Conservation (phyloP, 1,140 invertebrate genomes). For the Pseudomyrmex pallidus region DNA sequence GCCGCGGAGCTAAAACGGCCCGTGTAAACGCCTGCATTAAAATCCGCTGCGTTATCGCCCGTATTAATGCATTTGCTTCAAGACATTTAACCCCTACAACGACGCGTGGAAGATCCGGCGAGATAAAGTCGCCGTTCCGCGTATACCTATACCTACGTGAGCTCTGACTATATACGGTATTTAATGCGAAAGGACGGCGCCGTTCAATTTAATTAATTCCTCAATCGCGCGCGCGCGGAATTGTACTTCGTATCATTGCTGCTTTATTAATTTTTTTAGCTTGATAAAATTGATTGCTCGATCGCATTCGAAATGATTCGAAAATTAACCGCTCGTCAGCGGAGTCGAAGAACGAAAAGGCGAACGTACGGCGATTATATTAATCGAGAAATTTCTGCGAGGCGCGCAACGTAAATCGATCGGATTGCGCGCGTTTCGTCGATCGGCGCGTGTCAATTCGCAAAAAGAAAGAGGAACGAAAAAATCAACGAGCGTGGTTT, state of each 20-base stretch:
- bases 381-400: not conserved
- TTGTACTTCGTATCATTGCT: not conserved
- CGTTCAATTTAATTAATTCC: slow-evolving; percentile 19
- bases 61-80: slow-evolving; percentile 60
- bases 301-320: slow-evolving; percentile 18
- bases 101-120: slow-evolving; percentile 26
- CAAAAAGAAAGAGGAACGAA: not conserved
- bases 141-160: not conserved
- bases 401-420: not conserved
- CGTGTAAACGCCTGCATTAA: slow-evolving; percentile 63
- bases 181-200: not conserved
- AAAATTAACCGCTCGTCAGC: not conserved
- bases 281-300: not conserved
- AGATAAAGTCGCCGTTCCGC: slow-evolving; percentile 12
- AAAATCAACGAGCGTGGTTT: not conserved
- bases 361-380: not conserved
- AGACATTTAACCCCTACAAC: slow-evolving; percentile 44
- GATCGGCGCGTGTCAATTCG: slow-evolving; percentile 5
- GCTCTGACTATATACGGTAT: not conserved
- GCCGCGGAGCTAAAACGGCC: slow-evolving; percentile 41
- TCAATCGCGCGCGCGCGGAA: not conserved
- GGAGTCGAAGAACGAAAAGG: not conserved
- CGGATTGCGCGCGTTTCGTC: not conserved
- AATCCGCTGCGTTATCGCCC: slow-evolving; percentile 56
- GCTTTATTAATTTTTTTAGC: too few species aligned